Base-by-base conservation (phyloP, 2,113 vertebrate genomes). In the Callaeas wilsoni region DNA sequence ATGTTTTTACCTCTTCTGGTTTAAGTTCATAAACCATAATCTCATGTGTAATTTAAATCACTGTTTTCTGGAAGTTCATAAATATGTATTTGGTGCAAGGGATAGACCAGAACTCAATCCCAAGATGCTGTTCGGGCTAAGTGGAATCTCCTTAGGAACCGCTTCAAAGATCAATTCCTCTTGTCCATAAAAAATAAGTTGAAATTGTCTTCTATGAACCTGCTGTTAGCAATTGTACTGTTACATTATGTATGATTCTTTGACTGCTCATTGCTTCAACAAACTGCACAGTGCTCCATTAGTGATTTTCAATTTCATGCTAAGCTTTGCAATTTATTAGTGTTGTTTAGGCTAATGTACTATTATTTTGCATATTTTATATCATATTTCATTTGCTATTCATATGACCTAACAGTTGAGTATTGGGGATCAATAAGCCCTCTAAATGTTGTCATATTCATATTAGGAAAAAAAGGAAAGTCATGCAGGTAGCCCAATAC, bases 291-390 rank as follows among this genome's bases (percentile, higher is more conserved):
- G 89, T 91, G 92, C 94, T 97, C 97, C 97, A 97, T 98, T 98
- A 98, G 95, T 90, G 97, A 98, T 98, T 97, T 98, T 98, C 97
- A 98, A 97, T 98, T 98, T 97, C 97, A 95, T 98, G 97, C 97
- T 98, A 98, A 98, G 97, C 97, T 98, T 98, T 98, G 97, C 96
- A 98, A 98, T 98, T 98, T 98, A 98, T 98, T 98, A 98, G 93
- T 92, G 92, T 98, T 98, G 94, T 97, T 97, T 98, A 97, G 95
- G 79, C 87, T 97, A 97, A 97, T 97, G 96, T 97, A 96, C 97
- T 98, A 97, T 98, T 98, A 98, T 98, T 98, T 98, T 98, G 95
- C 97, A 98, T 98, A 97, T 97, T 97, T 98, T 98, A 98, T 98
- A 95, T 86, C 91, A 91, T 96, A 91, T 96, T 85, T 97, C 92